These are phyloP conservation scores for Hymenopus coronatus DNA, from an alignment of 2,888 invertebrate species.

Conservation along the genomic window DNA sequence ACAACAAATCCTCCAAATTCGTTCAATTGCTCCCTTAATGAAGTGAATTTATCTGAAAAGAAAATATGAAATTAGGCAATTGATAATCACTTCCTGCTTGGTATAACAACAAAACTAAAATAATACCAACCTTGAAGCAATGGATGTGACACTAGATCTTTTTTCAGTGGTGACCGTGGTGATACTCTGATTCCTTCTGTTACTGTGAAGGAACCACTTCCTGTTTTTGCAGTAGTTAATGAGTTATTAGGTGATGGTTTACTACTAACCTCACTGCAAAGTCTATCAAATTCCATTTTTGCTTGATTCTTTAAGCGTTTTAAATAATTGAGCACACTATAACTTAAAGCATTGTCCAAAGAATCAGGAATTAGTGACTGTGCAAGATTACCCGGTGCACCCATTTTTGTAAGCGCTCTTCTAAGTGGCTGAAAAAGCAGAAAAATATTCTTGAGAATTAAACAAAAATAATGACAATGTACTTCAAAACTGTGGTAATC, in stretches of 20 bases:
- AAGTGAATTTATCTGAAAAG: constrained; percentile 68
- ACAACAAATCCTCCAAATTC: constrained; percentile 84
- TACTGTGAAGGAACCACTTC: constrained; percentile 30
- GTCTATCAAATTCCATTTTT: constrained; percentile 81
- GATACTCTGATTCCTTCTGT: constrained; percentile 72
- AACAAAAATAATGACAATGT: no score
- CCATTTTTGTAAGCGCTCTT: constrained; percentile 87
- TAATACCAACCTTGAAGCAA: constrained; percentile 56
- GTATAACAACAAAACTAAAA: neutral
- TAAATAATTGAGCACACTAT: constrained; percentile 89
- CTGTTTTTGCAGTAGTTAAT: constrained; percentile 50
- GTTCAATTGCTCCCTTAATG: constrained; percentile 78
- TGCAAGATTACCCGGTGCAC: constrained; percentile 76
- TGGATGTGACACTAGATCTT: constrained; percentile 79
- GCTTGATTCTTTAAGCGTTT: constrained; percentile 95
- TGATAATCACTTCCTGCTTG: neutral
- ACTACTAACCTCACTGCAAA: constrained; percentile 75
- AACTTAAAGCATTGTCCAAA: constrained; percentile 88
- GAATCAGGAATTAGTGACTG: constrained; percentile 87
- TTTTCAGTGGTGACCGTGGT: constrained; percentile 67
- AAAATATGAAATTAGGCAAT: neutral
- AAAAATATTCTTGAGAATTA: neutral
- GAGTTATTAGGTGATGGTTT: constrained; percentile 43
- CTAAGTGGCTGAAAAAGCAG: constrained; percentile 70
- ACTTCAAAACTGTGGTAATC: no score